Evolutionary conservation across 2,888 invertebrate genomes (phyloP).

Genomic region (Leucozona laternaria): DNA sequence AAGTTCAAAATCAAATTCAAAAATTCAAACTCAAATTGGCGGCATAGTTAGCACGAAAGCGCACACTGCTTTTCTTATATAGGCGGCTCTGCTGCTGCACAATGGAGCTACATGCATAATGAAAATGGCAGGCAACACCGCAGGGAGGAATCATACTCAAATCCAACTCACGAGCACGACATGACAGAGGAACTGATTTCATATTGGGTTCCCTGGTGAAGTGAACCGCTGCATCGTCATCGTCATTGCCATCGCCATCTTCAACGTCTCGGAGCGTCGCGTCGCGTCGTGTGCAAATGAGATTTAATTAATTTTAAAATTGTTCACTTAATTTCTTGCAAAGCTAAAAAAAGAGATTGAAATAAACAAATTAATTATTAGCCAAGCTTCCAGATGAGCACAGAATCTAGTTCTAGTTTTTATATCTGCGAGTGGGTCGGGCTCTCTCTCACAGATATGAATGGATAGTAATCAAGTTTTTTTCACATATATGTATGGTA

Average conservation of each 20-base stretch:
- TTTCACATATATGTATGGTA: not conserved
- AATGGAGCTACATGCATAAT: conserved; percentile 40
- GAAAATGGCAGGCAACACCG: conserved; percentile 36
- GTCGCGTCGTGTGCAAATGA: conserved; percentile 65
- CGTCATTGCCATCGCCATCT: not conserved
- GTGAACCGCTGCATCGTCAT: not conserved
- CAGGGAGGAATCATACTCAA: conserved; percentile 52
- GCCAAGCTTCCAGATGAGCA: conserved; percentile 22
- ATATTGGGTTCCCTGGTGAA: conserved; percentile 17
- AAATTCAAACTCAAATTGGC: conserved; percentile 70
- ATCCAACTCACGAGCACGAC: conserved; percentile 72
- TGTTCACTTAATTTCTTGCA: conserved; percentile 42
- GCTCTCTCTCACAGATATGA: conserved; percentile 35
- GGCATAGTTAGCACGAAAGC: conserved; percentile 66
- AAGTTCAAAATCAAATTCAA: conserved; percentile 75
- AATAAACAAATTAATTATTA: conserved; percentile 42
- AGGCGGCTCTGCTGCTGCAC: too few species aligned
- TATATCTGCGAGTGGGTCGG: not conserved
- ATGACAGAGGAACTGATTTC: conserved; percentile 57
- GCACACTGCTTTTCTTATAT: not conserved
- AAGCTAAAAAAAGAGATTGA: not conserved
- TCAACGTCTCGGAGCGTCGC: not conserved
- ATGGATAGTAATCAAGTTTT: conserved; percentile 24
- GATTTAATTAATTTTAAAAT: conserved; percentile 67
- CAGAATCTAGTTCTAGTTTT: conserved; percentile 34